phyloP scores from a whole-genome alignment of 2,113 vertebrate species.

The Cacatua alba region DNA sequence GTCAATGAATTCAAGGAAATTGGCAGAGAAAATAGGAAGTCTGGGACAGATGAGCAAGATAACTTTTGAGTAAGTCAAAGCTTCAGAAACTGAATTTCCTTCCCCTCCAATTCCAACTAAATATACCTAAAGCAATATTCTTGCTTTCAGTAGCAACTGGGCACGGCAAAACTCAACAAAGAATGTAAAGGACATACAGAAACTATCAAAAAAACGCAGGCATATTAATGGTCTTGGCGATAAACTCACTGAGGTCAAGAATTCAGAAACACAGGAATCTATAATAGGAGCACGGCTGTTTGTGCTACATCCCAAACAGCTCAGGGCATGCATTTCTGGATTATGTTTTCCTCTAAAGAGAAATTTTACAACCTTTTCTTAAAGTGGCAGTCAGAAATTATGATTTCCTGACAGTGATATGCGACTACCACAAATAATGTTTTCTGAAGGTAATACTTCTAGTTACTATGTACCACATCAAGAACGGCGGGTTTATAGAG shows the following conservation, averaged over 20 bases:
- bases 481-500: not conserved
- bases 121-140: not conserved
- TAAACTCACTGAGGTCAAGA: not conserved
- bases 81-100: not conserved
- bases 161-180: not conserved
- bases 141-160: not conserved
- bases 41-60: not conserved
- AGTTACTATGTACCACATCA: fast-evolving
- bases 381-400: not conserved
- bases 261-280: not conserved
- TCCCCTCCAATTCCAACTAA: not conserved
- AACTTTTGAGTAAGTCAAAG: not conserved
- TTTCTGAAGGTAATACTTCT: not conserved
- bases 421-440: not conserved
- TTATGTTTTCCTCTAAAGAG: not conserved
- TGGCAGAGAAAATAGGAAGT: not conserved
- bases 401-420: not conserved
- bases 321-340: not conserved
- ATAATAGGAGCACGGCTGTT: fast-evolving
- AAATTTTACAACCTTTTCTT: not conserved
- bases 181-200: not conserved
- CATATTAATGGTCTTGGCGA: not conserved
- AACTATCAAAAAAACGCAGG: not conserved
- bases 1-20: not conserved
- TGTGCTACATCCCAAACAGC: not conserved